Evolutionary conservation across 2,113 vertebrate genomes (phyloP).

Genomic region (Charadrius vociferus): DNA sequence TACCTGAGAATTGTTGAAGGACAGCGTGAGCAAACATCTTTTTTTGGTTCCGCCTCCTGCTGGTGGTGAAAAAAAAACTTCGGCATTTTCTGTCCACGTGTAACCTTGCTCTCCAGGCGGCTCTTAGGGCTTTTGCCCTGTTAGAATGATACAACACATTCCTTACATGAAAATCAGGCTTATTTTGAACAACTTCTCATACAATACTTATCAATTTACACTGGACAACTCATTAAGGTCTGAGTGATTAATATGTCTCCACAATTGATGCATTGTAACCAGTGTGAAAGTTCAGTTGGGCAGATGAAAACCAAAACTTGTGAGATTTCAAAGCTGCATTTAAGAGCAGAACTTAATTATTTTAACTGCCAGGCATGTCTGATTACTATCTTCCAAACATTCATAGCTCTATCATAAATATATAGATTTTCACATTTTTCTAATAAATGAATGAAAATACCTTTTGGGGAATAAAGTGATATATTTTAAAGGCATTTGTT

Average conservation of each 20-base stretch:
- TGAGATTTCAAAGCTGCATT: neutral
- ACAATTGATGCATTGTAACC: neutral
- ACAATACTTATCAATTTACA: neutral
- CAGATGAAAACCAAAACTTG: neutral
- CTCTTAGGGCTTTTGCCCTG: neutral
- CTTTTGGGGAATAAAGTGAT: conserved; percentile 75
- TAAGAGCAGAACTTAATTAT: neutral
- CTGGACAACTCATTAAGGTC: neutral
- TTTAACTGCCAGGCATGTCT: neutral
- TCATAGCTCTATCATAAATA: conserved; percentile 30
- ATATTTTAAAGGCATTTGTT: conserved; percentile 78
- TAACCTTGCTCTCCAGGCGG: neutral
- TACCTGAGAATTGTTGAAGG: neutral
- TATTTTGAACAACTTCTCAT: neutral
- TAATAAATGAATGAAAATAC: conserved; percentile 74
- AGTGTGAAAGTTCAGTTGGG: neutral
- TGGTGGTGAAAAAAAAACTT: neutral
- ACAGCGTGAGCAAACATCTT: neutral
- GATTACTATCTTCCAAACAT: neutral
- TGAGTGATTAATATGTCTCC: neutral
- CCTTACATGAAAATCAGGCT: neutral
- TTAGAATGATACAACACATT: neutral
- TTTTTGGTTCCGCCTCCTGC: neutral
- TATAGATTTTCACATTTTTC: conserved; percentile 59
- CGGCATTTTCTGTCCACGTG: neutral